phyloP scores from a whole-genome alignment of 2,888 invertebrate species.

The Eupithecia subfuscata region DNA sequence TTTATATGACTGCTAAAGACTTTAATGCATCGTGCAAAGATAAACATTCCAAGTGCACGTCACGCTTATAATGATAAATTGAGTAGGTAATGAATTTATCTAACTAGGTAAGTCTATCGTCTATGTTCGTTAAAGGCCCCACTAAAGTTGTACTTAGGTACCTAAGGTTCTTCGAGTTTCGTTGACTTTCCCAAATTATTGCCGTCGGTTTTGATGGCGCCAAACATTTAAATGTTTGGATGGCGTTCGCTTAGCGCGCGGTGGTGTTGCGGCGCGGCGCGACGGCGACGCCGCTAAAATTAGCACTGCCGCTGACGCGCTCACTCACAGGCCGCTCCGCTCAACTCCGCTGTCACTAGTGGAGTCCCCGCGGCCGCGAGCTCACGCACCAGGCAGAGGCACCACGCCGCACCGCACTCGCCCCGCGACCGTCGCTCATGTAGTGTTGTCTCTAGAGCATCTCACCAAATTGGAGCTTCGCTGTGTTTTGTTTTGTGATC shows the following conservation, averaged over 20 bases:
- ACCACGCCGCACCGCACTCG: slow-evolving; percentile 27
- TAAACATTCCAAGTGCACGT: neutral
- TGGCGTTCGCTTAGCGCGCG: neutral
- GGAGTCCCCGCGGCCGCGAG: slow-evolving; percentile 59
- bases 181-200: too few species aligned
- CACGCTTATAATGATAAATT: neutral
- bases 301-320: slow-evolving; percentile 43
- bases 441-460: slow-evolving; percentile 20
- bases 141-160: neutral
- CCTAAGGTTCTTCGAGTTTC: too few species aligned
- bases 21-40: neutral
- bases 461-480: slow-evolving; percentile 4
- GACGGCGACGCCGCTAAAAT: slow-evolving; percentile 31
- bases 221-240: too few species aligned
- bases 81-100: too few species aligned
- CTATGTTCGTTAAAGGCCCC: neutral
- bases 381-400: slow-evolving; percentile 55
- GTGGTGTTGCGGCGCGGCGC: slow-evolving; percentile 15
- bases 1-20: neutral
- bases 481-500: slow-evolving; percentile 20
- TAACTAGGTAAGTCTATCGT: neutral
- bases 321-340: slow-evolving; percentile 14
- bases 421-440: slow-evolving; percentile 34
- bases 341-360: slow-evolving; percentile 46
- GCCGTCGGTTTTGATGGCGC: neutral